Evolutionary conservation across 53 echinoderm and acorn worm genomes (phyloP).

Genomic region (Holothuria scabra): DNA sequence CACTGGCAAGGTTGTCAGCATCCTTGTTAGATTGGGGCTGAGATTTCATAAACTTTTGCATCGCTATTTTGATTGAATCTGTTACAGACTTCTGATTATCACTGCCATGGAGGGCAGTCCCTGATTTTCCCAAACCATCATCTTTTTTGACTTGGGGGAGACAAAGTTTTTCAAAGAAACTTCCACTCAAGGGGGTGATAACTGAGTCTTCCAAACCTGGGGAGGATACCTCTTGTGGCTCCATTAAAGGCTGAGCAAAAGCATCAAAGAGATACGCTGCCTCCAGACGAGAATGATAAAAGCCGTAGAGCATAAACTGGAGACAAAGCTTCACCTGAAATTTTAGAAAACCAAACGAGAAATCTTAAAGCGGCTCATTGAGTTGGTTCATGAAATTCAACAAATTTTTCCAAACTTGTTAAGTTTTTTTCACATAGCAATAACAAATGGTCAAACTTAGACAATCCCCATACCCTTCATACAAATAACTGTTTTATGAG

Average conservation of each 20-base stretch:
- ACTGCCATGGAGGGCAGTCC: background rate
- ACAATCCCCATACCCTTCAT: too few relatives aligned
- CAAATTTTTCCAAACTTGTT: too few relatives aligned
- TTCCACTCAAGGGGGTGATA: background rate
- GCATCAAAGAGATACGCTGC: slow-evolving; percentile 91
- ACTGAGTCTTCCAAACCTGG: slow-evolving; percentile 28
- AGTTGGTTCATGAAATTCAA: too few relatives aligned
- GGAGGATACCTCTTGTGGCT: slow-evolving; percentile 44
- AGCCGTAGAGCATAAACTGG: slow-evolving; percentile 83
- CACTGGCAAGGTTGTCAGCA: too few relatives aligned
- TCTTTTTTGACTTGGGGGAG: background rate
- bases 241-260: slow-evolving; percentile 73
- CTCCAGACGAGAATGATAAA: slow-evolving; percentile 87
- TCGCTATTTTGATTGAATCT: slow-evolving; percentile 53
- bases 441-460: too few relatives aligned
- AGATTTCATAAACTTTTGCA: slow-evolving; percentile 40
- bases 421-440: too few relatives aligned
- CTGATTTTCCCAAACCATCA: background rate
- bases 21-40: background rate
- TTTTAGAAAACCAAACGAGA: too few relatives aligned
- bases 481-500: too few relatives aligned
- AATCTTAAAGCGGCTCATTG: too few relatives aligned
- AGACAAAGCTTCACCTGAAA: slow-evolving; percentile 89
- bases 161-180: slow-evolving; percentile 29
- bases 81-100: slow-evolving; percentile 29